Evolutionary conservation across 2,113 vertebrate genomes (phyloP).

Genomic region (Hucho hucho): DNA sequence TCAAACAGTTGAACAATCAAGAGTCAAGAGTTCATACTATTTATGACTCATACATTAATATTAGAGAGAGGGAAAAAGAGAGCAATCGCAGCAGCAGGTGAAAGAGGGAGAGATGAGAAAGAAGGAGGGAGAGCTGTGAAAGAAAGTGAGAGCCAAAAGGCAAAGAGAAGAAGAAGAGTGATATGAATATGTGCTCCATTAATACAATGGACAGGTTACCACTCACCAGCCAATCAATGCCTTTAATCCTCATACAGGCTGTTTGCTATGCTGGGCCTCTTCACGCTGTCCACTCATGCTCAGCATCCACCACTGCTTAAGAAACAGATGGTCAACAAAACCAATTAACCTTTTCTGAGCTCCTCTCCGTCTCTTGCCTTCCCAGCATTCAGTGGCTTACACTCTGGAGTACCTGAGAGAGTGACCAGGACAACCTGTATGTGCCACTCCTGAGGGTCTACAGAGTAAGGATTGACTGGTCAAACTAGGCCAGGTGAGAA

Average conservation of each 20-base stretch:
- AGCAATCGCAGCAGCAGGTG: background rate
- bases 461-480: background rate
- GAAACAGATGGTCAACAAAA: constrained; percentile 84
- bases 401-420: constrained; percentile 24
- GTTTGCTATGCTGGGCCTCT: constrained; percentile 67
- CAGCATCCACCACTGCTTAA: constrained; percentile 44
- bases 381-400: background rate
- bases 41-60: background rate
- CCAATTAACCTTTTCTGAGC: constrained; percentile 81
- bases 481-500: constrained; percentile 2
- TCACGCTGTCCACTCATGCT: constrained; percentile 53
- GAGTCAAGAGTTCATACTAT: no score
- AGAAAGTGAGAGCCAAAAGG: background rate
- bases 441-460: constrained; percentile 21
- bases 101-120: background rate
- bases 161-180: constrained; percentile 21
- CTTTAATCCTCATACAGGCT: constrained; percentile 67
- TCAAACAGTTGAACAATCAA: no score
- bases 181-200: constrained; percentile 65
- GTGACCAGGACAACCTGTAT: constrained; percentile 30
- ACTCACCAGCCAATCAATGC: constrained; percentile 63
- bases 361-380: background rate
- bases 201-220: constrained; percentile 66
- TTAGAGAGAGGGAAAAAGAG: constrained; percentile 9
- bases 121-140: background rate